Evolutionary conservation across 2,888 invertebrate species (phyloP), one percentile per base, ranked within the genome.

Genomic region (Allacma fusca): DNA sequence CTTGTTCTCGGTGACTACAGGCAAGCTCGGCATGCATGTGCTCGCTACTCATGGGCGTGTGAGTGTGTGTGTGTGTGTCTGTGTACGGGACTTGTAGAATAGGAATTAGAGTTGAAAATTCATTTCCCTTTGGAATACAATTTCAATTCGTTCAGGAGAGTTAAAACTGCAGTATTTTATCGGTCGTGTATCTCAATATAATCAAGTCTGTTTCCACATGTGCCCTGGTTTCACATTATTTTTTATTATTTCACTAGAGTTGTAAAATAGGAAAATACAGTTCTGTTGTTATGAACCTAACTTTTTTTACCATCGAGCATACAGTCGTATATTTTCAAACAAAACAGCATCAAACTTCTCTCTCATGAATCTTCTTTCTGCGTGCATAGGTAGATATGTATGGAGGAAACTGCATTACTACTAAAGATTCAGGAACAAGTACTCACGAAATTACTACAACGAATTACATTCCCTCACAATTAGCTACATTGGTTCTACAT

Each of bases 151-250:
- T 34, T 68, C 29, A 68, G 19, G 2, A 50, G 50, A 68, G 40
- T 21, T 68, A 12, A 40, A 68, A 68, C 40, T 68, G 40, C 34
- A 68, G 68, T 40, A 68, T 68, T 68, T 68, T 68, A 68, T 43
- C 68, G 68, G 34, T 34, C 12, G n/a, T 23, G 40, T 65, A 28
- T 65, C 65, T 65, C 65, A 65, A 50, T 50, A 50, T n/a, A 50
- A 50, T 50, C 23, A 26, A 62, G 62, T 24, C 62, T 62, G 62
- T 62, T 23, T n/a, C 50, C 50, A 50, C 50, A 50, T 26, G 62
- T 62, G 62, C 16, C 23, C 62, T 24, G 62, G 62, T 62, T 24
- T 23, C 62, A 62, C 24, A 13, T 23, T 2, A 62, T 62, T 62
- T 59, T 62, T 62, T 62, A 62, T 62, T 62, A 62, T 62, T 62